phyloP scores from a whole-genome alignment of 2,797 vertebrate species.

The Hozukius guyotensis region DNA sequence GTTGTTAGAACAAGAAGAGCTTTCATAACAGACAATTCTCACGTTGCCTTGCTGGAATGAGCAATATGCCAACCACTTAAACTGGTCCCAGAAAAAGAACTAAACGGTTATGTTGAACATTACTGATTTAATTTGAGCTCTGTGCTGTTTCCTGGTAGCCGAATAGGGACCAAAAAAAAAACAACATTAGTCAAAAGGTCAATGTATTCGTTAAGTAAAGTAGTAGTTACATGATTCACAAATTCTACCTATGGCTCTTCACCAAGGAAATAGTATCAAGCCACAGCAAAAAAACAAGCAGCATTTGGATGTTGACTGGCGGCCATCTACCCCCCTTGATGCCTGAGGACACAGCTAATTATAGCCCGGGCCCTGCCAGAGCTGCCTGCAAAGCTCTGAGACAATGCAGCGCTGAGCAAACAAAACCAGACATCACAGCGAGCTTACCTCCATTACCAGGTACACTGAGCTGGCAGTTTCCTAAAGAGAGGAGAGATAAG shows the following conservation, averaged over 20 bases:
- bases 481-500: constrained; percentile 75
- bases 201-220: not conserved
- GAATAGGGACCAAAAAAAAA: not conserved
- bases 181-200: not conserved
- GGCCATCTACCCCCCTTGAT: constrained; percentile 13
- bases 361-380: constrained; percentile 46
- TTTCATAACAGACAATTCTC: not conserved
- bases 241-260: not conserved
- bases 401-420: constrained; percentile 60
- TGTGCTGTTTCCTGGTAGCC: not conserved
- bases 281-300: not conserved
- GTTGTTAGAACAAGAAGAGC: not conserved
- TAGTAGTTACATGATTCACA: not conserved
- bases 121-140: not conserved
- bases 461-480: constrained; percentile 97
- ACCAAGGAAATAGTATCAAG: not conserved
- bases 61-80: not conserved
- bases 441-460: constrained; percentile 98
- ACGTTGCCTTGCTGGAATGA: not conserved
- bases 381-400: constrained; percentile 36
- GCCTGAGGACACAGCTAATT: constrained; percentile 63
- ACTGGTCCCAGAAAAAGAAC: not conserved
- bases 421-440: constrained; percentile 49
- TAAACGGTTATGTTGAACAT: not conserved
- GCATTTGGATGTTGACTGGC: constrained; percentile 4